Evolutionary conservation across 2,888 invertebrate genomes (phyloP), one percentile per base, ranked within the genome.

Genomic region (Gari tellinella): DNA sequence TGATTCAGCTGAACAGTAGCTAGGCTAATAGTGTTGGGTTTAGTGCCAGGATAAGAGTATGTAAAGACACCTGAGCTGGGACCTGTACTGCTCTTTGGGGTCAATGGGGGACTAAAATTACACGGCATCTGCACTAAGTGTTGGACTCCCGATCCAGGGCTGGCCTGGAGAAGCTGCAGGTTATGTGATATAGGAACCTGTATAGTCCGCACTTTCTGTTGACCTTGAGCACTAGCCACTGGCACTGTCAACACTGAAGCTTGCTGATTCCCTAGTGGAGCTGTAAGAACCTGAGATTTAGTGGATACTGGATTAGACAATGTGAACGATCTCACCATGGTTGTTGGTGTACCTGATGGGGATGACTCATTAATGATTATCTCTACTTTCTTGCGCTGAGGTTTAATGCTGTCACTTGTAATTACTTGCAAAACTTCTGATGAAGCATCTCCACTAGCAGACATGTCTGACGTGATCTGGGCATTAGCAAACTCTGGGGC

Each of bases 81-180:
- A 23, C 63, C 52, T 14, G 56, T 21, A 7, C 23, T 61, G 38
- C 63, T 56, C 26, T 62, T 68, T 1, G 81, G 78, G n/a, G 82
- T 82, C 17, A 81, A 41, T 12, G 83, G 80, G 12, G 83, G 84
- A 66, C 82, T 86, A 52, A 85, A 83, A 26, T 82, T 82, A n/a
- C 83, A 52, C 17, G 86, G 86, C 23, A 86, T 68, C 53, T 77
- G 72, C 46, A 75, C 53, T 14, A 72, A 64, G 66, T 62, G 80
- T 53, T 62, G 80, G n/a, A 62, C n/a, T 5, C 43, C 48, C 38
- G 45, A 55, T 21, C 55, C 46, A 19, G 37, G 55, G 25, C 80
- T 53, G 23, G 58, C 72, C 19, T 69, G 76, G 41, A 79, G 38
- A 43, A 75, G 64, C 57, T 82, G 82, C 12, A 77, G 69, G 55